Evolutionary conservation across 2,113 vertebrate genomes (phyloP).

Genomic region (Chunga burmeisteri): DNA sequence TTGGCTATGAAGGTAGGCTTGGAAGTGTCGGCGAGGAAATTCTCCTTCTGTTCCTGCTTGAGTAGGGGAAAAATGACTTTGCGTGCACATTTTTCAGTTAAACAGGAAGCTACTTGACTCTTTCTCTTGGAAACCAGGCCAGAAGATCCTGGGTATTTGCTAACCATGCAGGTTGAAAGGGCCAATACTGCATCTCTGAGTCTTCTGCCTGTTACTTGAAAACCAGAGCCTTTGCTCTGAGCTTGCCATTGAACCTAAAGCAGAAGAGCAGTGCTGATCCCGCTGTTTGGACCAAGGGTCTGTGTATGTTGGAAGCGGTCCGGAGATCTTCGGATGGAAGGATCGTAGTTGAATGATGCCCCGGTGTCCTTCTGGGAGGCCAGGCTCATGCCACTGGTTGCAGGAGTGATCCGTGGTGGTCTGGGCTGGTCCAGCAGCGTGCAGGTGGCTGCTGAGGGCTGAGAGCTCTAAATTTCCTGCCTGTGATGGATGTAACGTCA

Average conservation of each 20-base stretch:
- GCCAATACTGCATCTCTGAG: background rate
- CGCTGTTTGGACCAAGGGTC: rapidly evolving
- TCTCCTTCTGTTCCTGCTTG: background rate
- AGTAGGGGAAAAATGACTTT: background rate
- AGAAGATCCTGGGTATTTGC: background rate
- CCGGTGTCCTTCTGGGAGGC: background rate
- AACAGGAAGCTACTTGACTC: background rate
- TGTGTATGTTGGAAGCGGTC: rapidly evolving
- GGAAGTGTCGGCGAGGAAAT: background rate
- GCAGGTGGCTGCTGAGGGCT: background rate
- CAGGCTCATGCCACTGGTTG: background rate
- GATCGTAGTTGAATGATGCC: too few relatives aligned
- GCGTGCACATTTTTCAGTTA: background rate
- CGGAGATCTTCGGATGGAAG: background rate
- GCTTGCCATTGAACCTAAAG: background rate
- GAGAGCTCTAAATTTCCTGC: background rate
- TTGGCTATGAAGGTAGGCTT: background rate
- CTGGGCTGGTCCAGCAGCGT: background rate
- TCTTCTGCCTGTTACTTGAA: background rate
- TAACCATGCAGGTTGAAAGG: background rate
- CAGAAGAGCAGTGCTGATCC: background rate
- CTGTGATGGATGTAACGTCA: background rate
- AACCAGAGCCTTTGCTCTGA: background rate
- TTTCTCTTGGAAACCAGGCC: background rate
- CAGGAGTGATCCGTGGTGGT: background rate